phyloP scores from a whole-genome alignment of 2,113 vertebrate species.

The Callorhinus ursinus region DNA sequence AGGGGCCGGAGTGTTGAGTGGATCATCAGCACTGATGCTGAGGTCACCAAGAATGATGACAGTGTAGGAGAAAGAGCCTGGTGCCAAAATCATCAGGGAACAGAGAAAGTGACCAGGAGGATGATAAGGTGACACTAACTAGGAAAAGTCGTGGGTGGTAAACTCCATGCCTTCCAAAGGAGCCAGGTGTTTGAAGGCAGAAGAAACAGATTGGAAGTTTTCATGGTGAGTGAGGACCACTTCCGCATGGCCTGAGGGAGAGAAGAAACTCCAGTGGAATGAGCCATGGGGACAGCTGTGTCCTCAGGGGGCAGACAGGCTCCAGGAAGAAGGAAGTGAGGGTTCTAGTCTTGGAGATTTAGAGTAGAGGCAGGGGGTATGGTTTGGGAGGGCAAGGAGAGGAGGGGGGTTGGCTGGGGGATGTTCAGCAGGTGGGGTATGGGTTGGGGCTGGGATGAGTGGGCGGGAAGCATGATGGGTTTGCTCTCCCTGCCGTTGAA shows the following conservation, averaged over 20 bases:
- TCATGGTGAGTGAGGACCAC: neutral
- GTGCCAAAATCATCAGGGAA: neutral
- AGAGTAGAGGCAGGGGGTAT: neutral
- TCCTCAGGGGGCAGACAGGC: neutral
- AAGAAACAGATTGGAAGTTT: neutral
- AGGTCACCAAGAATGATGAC: neutral
- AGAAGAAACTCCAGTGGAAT: neutral
- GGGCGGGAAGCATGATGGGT: neutral
- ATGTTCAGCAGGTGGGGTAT: neutral
- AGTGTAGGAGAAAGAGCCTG: neutral
- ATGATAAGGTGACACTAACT: neutral
- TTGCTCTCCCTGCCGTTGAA: neutral
- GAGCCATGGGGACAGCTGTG: neutral
- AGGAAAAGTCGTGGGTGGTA: neutral
- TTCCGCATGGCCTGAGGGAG: neutral
- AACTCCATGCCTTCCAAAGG: neutral
- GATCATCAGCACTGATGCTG: neutral
- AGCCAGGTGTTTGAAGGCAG: neutral
- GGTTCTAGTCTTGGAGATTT: neutral
- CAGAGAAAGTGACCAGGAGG: neutral
- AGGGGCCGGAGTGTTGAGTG: neutral
- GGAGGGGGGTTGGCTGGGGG: neutral
- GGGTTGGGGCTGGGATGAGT: neutral
- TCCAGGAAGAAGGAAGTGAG: neutral
- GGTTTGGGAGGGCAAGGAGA: neutral